Evolutionary conservation across 2,888 invertebrate genomes (phyloP), one percentile per base, ranked within the genome.

Genomic region (Melolontha melolontha): DNA sequence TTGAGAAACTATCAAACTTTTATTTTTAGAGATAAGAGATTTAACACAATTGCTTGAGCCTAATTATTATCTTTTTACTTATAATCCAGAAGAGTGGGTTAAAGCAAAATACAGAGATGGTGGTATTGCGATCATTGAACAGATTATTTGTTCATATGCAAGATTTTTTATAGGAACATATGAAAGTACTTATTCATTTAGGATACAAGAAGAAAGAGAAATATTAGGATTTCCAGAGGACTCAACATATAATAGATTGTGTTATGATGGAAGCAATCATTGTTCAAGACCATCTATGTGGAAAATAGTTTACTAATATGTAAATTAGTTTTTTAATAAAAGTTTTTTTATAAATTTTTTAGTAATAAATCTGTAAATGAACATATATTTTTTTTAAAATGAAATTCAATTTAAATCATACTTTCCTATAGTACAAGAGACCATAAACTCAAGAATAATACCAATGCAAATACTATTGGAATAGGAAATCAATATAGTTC

Each of bases 141-240:
- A 99, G 85, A 94, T 97, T 77, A 93, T 99, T 74, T 96, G 96
- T 83, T 92, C 97, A 0, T 91, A 92, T 82, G 92, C 96, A 0
- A 88, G 90, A 73, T 90, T 89, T 80, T 98, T 98, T 79, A 88
- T 97, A 42, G 98, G 98, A 8, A 96, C 96, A 0, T 89, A 92
- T 80, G 96, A 96, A 75, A 98, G 98, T 69, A 99, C 98, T 0
- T 98, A 98, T 83, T 92, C 97, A 0, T 97, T 93, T 81, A 88
- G 98, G 66, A 98, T 99, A 73, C 96, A 98, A 84, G 98, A 99
- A 81, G 98, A 99, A 80, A 86, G 98, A 27, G 98, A 98, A 84
- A 96, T 99, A 70, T 81, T 98, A 49, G 97, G 97, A 0, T 96
- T 96, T 82, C 86, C 89, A 5, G 85, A 89, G 47, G 84, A 89